Base-by-base conservation (phyloP, 2,888 invertebrate species). In the Epistrophe eligans region DNA sequence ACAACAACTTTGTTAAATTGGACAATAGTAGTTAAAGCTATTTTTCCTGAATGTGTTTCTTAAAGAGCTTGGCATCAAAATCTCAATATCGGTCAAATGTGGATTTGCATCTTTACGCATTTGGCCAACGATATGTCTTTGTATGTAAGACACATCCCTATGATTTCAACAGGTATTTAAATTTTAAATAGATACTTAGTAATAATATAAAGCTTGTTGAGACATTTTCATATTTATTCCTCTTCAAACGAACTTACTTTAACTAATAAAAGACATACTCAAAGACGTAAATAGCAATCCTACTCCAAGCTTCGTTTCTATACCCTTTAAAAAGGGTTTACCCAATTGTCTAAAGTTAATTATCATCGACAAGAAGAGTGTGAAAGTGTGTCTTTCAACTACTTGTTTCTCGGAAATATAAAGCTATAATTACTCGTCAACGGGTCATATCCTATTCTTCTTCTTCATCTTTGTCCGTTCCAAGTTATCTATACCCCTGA, bases 331-430 rank as follows among this genome's bases (percentile, higher is more conserved):
- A 5, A 52, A 52, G 52, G 52, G 24, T 11, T 52, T 19, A 15
- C 28, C 9, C 55, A 55, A 28, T 55, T 28, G 28, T 55, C 55
- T n/a, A 55, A 28, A 32, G 55, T 55, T 55, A 55, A n/a, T 55
- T 55, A 55, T 55, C 28, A 55, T 55, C 32, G 55, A 55, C 55
- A 55, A 19, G 19, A 80, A 80, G 24, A 24, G 76, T 66, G 71
- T 64, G 35, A 58, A 73, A 60, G 57, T 70, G 50, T 77, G 43
- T 58, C 48, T 73, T 73, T 70, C 73, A 73, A 38, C 74, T 74
- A 70, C 62, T 82, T 82, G 82, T 82, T 82, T 71, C 10, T 38
- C 24, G 52, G 48, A 38, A 71, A 73, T 58, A 70, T 70, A 38
- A 24, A 80, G 17, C 57, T 71, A 50, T 43, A 43, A 74, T 71